Evolutionary conservation across 2,797 vertebrate genomes (phyloP), one percentile per base, ranked within the genome.

Genomic region (Pseudochirops corinnae): DNA sequence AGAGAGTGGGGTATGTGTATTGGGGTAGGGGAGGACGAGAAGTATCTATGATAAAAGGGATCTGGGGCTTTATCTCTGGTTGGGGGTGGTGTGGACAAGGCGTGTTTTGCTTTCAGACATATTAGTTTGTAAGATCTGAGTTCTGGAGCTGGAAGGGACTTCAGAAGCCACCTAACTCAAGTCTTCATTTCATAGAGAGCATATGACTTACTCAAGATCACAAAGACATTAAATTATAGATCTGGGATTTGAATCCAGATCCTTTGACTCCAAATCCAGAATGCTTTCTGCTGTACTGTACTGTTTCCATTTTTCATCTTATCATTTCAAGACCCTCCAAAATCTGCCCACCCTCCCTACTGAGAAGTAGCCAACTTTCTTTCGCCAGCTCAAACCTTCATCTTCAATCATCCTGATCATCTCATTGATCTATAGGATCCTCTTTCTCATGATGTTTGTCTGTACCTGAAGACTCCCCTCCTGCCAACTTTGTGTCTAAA

Each of bases 11-110:
- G 10, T 1, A 58, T 91, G 33, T 0, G 0, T 14, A 57, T 33
- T n/a, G 55, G 39, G 18, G 31, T 0, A 0, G 82, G 24, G 46
- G 21, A 0, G 0, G 10, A 90, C 55, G 26, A 18, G 53, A 56
- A 46, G 57, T 29, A 21, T 53, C 18, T 67, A 28, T 12, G 26
- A 82, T 4, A 0, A 0, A 0, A 33, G 39, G 56, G 90, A 90
- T 52, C 94, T 92, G 0, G 52, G 50, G 28, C 82, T 0, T 0
- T 0, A 12, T 29, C 28, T 0, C 50, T 4, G 10, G 52, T n/a
- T 3, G 5, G 26, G 94, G 92, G 62, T 52, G 52, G 55, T 12
- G 26, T 0, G 0, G 5, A 21, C 50, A 82, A 6, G 18, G 60
- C 4, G 13, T 31, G 31, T 74, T 39, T 74, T 74, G 67, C 6